phyloP scores from a whole-genome alignment of 2,888 invertebrate species.

The Teinopalpus imperialis region DNA sequence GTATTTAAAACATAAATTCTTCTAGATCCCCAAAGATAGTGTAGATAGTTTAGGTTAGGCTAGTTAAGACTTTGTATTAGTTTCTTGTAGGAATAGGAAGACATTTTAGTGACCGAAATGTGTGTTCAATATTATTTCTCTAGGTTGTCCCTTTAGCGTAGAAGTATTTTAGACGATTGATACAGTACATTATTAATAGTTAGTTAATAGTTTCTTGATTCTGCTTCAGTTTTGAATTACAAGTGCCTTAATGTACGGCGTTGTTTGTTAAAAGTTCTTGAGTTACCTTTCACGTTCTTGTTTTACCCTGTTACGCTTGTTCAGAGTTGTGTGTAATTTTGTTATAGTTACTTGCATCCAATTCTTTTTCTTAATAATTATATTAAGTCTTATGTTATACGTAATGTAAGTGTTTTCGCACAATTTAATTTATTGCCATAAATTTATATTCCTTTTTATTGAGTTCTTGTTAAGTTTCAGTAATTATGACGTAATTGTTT shows the following conservation, averaged over 20 bases:
- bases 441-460: neutral
- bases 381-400: conserved; percentile 19
- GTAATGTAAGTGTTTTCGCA: conserved; percentile 22
- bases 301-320: conserved; percentile 45
- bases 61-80: conserved; percentile 37
- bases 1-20: conserved; percentile 30
- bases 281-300: conserved; percentile 49
- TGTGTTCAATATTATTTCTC: conserved; percentile 17
- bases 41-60: conserved; percentile 44
- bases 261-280: conserved; percentile 54
- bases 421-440: conserved; percentile 21
- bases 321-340: conserved; percentile 29
- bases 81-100: conserved; percentile 38
- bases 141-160: conserved; percentile 8
- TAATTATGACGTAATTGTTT: neutral
- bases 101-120: conserved; percentile 25
- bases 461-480: conserved; percentile 9
- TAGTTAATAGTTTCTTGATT: conserved; percentile 32
- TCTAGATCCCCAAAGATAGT: conserved; percentile 60
- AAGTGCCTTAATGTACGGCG: conserved; percentile 76
- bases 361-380: conserved; percentile 38
- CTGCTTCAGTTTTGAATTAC: conserved; percentile 30
- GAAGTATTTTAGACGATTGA: conserved; percentile 1
- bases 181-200: conserved; percentile 22
- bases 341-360: conserved; percentile 28